phyloP scores from a whole-genome alignment of 2,113 vertebrate species.

The Himantopus leucocephalus region DNA sequence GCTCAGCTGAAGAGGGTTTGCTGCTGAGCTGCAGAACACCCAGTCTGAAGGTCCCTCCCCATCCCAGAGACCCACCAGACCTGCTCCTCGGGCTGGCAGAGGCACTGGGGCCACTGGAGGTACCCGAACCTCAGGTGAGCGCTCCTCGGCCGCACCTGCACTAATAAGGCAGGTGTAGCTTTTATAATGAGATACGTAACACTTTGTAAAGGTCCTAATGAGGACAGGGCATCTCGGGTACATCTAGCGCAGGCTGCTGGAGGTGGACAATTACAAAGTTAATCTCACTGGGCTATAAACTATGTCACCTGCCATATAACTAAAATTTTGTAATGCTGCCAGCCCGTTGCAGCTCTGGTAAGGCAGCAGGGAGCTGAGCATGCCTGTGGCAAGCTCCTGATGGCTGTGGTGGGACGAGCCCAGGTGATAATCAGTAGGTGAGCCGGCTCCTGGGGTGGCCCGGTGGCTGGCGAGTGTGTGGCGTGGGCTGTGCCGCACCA shows the following conservation, averaged over 20 bases:
- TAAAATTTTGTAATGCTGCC: too few relatives aligned
- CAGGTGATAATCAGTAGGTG: background rate
- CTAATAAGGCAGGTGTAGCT: too few relatives aligned
- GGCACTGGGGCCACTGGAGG: background rate
- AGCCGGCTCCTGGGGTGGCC: background rate
- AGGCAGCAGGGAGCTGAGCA: background rate
- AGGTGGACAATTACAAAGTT: background rate
- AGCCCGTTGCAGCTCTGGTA: background rate
- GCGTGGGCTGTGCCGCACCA: background rate
- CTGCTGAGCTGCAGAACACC: background rate
- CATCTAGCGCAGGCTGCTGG: background rate
- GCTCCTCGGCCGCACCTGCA: background rate
- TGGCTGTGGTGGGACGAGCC: background rate
- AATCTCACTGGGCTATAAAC: background rate
- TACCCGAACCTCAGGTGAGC: accelerated
- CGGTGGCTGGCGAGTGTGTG: background rate
- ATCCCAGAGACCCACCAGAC: background rate
- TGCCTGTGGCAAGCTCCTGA: too few relatives aligned
- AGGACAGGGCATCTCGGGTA: background rate
- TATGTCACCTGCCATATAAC: background rate
- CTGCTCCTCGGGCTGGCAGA: background rate
- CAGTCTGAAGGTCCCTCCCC: background rate
- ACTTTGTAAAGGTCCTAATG: background rate
- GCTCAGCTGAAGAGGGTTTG: background rate
- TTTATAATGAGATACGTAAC: accelerated